These are phyloP conservation scores for Scomber japonicus DNA, from an alignment of 2,113 vertebrate species.

Conservation along the genomic window DNA sequence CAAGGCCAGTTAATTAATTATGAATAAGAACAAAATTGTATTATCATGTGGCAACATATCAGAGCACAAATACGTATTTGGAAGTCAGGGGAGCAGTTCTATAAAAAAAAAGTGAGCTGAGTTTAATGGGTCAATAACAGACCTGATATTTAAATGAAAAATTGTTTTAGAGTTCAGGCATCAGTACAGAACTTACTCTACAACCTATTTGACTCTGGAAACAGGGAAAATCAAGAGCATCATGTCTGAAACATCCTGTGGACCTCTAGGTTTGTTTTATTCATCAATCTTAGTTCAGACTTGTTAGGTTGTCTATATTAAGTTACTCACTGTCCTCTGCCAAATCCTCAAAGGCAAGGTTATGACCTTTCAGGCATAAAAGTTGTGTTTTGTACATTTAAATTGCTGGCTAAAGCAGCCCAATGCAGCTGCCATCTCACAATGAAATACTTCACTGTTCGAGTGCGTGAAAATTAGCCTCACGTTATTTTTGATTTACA, in stretches of 20 bases:
- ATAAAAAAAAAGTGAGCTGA: not conserved
- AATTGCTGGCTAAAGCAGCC: not conserved
- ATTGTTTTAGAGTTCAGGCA: not conserved
- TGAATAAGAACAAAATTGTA: not conserved
- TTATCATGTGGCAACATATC: not conserved
- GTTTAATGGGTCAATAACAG: too few species aligned
- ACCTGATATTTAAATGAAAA: not conserved
- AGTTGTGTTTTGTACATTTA: conserved; percentile 18
- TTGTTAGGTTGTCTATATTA: conserved; percentile 21
- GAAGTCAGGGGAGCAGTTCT: not conserved
- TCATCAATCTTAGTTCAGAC: conserved; percentile 22
- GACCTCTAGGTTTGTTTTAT: conserved; percentile 30
- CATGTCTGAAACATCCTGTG: conserved; percentile 28
- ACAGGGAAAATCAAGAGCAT: conserved; percentile 15
- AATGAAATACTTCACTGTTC: conserved; percentile 25
- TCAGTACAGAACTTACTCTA: not conserved
- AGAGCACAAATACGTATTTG: not conserved
- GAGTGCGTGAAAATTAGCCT: not conserved
- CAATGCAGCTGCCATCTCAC: conserved; percentile 4
- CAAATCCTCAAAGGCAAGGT: conserved; percentile 22
- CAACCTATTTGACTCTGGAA: not conserved
- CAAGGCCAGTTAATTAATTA: too few species aligned
- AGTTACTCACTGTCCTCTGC: conserved; percentile 8
- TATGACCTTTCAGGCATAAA: conserved; percentile 8
- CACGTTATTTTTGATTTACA: conserved; percentile 29